phyloP scores from a whole-genome alignment of 2,888 invertebrate genomes.

The Gari tellinella region DNA sequence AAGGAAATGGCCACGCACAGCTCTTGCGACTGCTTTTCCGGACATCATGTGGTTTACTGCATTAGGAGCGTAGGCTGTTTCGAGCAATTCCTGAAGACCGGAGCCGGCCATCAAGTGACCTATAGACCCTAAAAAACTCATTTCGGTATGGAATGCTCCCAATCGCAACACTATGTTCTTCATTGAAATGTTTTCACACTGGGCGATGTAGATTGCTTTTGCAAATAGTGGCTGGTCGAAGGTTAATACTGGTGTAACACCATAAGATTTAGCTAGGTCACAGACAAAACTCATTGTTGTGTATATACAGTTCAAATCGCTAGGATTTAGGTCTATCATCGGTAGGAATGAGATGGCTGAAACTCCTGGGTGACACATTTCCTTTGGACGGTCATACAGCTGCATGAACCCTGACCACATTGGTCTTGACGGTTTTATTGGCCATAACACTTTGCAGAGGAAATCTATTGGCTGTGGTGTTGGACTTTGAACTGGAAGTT shows the following conservation, averaged over 20 bases:
- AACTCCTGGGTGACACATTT: not conserved
- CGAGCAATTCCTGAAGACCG: conserved; percentile 33
- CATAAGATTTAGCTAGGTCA: conserved; percentile 8
- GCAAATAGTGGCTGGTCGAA: conserved; percentile 64
- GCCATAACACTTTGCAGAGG: conserved; percentile 5
- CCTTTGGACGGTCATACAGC: not conserved
- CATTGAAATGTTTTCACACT: not conserved
- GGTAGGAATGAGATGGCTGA: not conserved
- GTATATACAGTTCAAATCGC: conserved; percentile 32
- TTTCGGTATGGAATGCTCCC: conserved; percentile 46
- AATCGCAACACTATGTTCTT: conserved; percentile 23
- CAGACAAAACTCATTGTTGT: conserved; percentile 50
- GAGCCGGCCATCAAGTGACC: conserved; percentile 34
- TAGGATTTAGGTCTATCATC: not conserved
- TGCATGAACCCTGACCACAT: conserved; percentile 16
- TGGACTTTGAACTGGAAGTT: not conserved
- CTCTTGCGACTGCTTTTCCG: conserved; percentile 61
- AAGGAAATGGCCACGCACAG: conserved; percentile 59
- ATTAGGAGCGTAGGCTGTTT: conserved; percentile 34
- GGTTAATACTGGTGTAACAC: conserved; percentile 47
- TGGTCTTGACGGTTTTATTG: not conserved
- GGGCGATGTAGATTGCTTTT: conserved; percentile 37
- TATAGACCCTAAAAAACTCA: conserved; percentile 65
- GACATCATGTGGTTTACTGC: conserved; percentile 60
- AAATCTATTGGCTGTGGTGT: not conserved